Conservation (phyloP, 1,140 invertebrate genomes). For the Caenorhabditis remanei region DNA sequence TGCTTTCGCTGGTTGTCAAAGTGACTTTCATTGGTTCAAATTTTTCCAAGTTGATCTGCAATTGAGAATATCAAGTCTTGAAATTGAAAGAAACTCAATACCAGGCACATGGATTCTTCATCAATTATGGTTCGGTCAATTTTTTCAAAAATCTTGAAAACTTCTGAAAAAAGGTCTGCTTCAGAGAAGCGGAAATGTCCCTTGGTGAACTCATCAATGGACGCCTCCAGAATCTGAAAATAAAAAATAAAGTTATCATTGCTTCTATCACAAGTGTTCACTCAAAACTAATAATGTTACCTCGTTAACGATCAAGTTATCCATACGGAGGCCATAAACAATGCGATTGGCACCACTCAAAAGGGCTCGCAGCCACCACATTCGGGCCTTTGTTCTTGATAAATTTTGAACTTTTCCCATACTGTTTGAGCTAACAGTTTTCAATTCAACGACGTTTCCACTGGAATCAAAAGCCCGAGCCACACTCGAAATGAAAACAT, state of each 20-base stretch:
- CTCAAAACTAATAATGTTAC: background rate
- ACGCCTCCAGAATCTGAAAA: background rate
- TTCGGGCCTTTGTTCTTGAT: background rate
- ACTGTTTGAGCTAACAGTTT: background rate
- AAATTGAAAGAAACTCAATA: background rate
- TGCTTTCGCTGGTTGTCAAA: background rate
- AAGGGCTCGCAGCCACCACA: constrained; percentile 23
- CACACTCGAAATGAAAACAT: constrained; percentile 20
- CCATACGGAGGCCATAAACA: background rate
- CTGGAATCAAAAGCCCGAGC: background rate
- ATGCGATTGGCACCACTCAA: constrained; percentile 25
- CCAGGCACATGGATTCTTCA: background rate
- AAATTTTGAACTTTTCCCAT: constrained; percentile 21
- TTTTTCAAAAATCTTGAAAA: constrained; percentile 14
- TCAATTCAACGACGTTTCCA: constrained; percentile 12
- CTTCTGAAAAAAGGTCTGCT: background rate
- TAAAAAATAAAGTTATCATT: background rate
- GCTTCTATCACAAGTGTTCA: background rate
- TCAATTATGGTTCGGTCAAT: background rate
- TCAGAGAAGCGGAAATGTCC: background rate
- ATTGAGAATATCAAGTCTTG: background rate
- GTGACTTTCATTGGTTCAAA: background rate
- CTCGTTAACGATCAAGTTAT: background rate
- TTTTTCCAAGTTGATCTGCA: background rate
- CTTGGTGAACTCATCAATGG: background rate